Evolutionary conservation across 2,888 invertebrate genomes (phyloP).

Genomic region (Caradrina kadenii): DNA sequence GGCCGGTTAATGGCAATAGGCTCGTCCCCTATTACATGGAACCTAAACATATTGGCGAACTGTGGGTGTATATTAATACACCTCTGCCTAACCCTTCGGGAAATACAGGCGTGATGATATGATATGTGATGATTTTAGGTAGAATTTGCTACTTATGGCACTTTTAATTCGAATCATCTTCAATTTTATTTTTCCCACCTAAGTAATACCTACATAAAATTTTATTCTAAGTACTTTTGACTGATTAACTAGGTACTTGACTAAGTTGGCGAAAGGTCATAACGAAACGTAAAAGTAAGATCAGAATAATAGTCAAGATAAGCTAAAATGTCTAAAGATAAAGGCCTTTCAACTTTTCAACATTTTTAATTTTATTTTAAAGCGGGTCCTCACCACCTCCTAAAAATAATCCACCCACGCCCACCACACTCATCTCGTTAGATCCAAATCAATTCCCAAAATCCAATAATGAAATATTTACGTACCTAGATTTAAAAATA

Average conservation of each 20-base stretch:
- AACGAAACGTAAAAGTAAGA: not conserved
- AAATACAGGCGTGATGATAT: no score
- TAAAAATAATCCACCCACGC: slow-evolving; percentile 6
- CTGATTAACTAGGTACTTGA: not conserved
- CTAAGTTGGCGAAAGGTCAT: not conserved
- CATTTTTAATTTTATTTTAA: not conserved
- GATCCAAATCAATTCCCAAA: slow-evolving; percentile 7
- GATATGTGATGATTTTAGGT: no score
- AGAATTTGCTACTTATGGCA: not conserved
- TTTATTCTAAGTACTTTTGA: not conserved
- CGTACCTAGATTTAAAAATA: not conserved
- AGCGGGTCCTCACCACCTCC: not conserved
- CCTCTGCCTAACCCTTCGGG: no score
- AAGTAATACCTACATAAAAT: not conserved
- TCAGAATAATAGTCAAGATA: not conserved
- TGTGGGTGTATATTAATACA: no score
- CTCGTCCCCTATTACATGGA: no score
- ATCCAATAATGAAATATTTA: not conserved
- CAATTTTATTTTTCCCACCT: no score
- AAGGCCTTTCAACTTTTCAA: not conserved
- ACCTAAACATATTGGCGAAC: no score
- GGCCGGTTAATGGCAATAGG: no score
- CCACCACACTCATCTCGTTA: not conserved
- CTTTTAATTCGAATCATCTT: no score
- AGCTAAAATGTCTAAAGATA: not conserved